Evolutionary conservation across 2,797 vertebrate genomes (phyloP).

Genomic region (Paedocypris micromegethes): DNA sequence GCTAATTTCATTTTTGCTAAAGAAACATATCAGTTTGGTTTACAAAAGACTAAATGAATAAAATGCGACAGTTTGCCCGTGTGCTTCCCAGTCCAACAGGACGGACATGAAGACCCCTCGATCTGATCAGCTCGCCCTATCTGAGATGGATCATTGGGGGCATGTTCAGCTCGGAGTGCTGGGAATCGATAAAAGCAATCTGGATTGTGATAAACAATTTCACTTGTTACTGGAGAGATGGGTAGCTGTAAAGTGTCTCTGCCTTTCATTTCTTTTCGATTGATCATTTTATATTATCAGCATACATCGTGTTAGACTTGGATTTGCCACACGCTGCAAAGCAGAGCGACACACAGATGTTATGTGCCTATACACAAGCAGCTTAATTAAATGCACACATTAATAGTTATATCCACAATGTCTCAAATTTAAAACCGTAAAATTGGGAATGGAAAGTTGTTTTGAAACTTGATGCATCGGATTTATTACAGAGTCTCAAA

Average conservation of each 20-base stretch:
- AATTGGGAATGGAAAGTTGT: too few species aligned
- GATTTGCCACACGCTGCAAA: constrained; percentile 17
- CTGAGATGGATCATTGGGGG: constrained; percentile 54
- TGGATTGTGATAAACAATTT: constrained; percentile 57
- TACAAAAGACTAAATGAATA: too few species aligned
- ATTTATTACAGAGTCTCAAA: too few species aligned
- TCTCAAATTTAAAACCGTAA: too few species aligned
- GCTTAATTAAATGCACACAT: too few species aligned
- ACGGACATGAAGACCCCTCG: constrained; percentile 35
- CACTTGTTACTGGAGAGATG: constrained; percentile 43
- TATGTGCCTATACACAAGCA: not conserved
- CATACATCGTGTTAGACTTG: constrained; percentile 3
- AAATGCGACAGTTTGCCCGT: not conserved
- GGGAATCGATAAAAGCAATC: constrained; percentile 68
- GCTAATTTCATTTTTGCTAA: too few species aligned
- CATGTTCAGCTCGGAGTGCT: constrained; percentile 43
- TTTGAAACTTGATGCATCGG: too few species aligned
- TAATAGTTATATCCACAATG: too few species aligned
- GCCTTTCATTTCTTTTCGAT: constrained; percentile 1
- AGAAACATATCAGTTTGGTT: too few species aligned
- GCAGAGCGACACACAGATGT: not conserved
- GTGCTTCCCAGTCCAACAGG: constrained; percentile 16
- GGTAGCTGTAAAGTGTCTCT: constrained; percentile 21
- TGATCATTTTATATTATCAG: constrained; percentile 22
- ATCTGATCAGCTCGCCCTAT: constrained; percentile 32